phyloP scores from a whole-genome alignment of 2,113 vertebrate genomes.

The Cynocephalus volans region DNA sequence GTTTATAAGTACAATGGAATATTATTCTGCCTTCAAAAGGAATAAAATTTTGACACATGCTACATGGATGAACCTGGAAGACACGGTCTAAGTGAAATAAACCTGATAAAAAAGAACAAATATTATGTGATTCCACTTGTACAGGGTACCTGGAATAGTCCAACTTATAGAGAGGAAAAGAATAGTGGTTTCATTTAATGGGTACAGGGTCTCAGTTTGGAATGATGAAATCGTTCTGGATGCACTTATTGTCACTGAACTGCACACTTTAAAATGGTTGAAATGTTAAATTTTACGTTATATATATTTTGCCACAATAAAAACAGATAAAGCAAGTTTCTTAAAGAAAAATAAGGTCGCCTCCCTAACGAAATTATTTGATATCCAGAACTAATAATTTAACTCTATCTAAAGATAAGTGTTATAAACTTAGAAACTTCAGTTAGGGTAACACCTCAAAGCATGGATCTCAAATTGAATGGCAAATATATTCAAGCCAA shows the following conservation, averaged over 20 bases:
- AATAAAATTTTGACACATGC: background rate
- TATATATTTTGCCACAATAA: background rate
- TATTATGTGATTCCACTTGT: background rate
- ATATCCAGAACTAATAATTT: constrained; percentile 63
- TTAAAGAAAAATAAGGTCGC: constrained; percentile 35
- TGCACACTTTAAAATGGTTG: background rate
- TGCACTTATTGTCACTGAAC: background rate
- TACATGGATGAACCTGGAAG: background rate
- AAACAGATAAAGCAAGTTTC: constrained; percentile 33
- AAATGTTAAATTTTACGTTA: background rate
- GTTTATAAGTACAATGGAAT: background rate
- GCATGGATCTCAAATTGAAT: background rate
- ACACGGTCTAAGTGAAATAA: background rate
- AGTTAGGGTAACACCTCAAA: constrained; percentile 6
- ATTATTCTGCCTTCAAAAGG: background rate
- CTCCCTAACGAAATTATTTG: constrained; percentile 56
- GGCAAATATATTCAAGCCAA: background rate
- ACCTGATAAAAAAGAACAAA: background rate
- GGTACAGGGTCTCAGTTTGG: background rate
- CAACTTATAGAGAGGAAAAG: background rate
- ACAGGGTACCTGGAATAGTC: background rate
- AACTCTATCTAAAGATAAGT: constrained; percentile 33
- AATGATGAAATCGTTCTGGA: background rate
- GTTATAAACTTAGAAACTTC: background rate
- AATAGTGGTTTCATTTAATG: background rate